A percentile compares a stretch with the other conserved stretches of the same genome.
phyloP scores from a whole-genome alignment of 2,113 vertebrate species.

The Crocuta crocuta region DNA sequence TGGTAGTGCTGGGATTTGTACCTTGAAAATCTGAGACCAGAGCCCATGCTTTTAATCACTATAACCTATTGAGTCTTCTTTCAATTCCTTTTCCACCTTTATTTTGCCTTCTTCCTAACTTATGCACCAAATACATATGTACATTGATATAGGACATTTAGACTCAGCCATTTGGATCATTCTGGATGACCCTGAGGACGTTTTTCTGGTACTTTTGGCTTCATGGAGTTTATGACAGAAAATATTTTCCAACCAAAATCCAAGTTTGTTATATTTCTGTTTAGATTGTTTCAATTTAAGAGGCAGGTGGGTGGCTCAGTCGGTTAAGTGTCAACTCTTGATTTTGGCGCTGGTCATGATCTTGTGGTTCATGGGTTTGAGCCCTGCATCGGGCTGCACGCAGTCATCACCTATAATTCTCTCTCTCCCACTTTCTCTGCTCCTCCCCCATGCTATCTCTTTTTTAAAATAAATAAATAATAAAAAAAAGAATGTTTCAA shows the following conservation, averaged over 20 bases:
- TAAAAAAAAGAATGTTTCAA: too few relatives aligned
- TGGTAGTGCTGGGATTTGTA: not conserved
- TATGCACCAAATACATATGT: not conserved
- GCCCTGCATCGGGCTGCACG: too few relatives aligned
- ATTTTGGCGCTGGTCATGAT: too few relatives aligned
- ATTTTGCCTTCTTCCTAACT: not conserved
- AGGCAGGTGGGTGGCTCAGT: too few relatives aligned
- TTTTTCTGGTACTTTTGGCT: not conserved
- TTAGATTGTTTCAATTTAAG: conserved; percentile 6
- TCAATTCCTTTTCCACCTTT: not conserved
- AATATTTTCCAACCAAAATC: not conserved
- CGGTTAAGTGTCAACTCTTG: too few relatives aligned
- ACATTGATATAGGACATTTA: not conserved
- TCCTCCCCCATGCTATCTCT: too few relatives aligned
- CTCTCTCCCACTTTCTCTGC: too few relatives aligned
- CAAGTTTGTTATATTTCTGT: not conserved
- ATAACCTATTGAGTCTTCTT: not conserved
- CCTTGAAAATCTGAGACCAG: not conserved
- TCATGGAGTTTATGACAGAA: not conserved
- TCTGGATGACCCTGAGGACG: not conserved
- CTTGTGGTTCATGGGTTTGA: too few relatives aligned
- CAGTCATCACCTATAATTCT: too few relatives aligned
- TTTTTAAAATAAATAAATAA: too few relatives aligned
- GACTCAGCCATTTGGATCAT: not conserved
- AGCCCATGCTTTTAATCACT: not conserved